Evolutionary conservation across 2,113 vertebrate genomes (phyloP), one percentile per base, ranked within the genome.

Genomic region (Epinephelus cyanopodus): DNA sequence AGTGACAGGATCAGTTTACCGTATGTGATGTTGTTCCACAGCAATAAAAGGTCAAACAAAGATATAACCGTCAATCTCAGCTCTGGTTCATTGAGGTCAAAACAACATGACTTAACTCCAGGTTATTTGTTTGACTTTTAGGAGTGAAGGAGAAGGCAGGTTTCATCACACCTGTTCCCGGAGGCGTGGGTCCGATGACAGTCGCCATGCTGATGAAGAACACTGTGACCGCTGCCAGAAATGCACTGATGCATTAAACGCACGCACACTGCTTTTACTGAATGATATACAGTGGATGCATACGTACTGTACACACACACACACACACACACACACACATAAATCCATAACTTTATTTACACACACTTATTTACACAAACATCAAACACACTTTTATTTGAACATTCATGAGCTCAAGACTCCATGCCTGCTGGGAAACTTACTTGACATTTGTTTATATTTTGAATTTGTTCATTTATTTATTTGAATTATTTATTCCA

Each of bases 121-220:
- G 21, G 10, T 92, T 48, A 29, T 37, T 81, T 33, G 39, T 86
- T 72, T 93, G 81, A 91, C 88, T 82, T 89, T 33, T 84, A 98
- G 97, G 96, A 83, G 97, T 98, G 61, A 98, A 96, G 94, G 96
- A 96, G 95, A 97, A 97, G 84, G 97, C 96, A n/a, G 91, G 95
- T 69, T 96, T 96, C 87, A 97, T 98, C 95, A 97, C 97, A 57
- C 97, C 97, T 0, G 97, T 98, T 39, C 97, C 97, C 0, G 97
- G 97, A 90, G 97, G 97, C 0, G 97, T 98, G 50, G 97, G 97
- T 77, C 97, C 97, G 3, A 94, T 99, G 96, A 98, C 97, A 0
- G 97, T 98, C 48, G 96, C 96, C 9, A 98, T 98, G 97, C 95
- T 98, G 73, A 94, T 99, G 95, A 98, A 94, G 92, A 98, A 98